phyloP scores from a whole-genome alignment of 2,113 vertebrate species.

The Microcebus griseorufus region DNA sequence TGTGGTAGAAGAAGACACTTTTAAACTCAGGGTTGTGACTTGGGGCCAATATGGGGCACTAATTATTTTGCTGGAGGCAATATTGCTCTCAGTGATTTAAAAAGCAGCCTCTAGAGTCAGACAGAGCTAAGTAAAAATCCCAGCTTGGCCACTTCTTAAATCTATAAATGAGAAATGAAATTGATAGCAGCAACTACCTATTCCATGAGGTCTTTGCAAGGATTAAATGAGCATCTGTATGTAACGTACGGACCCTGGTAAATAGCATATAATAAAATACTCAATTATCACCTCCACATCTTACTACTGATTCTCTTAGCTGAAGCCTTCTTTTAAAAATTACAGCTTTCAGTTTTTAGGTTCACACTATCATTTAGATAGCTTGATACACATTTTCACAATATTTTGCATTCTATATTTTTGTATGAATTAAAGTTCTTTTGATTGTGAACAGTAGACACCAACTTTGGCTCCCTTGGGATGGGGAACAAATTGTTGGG shows the following conservation, averaged over 20 bases:
- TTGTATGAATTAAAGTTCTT: not conserved
- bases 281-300: too few relatives aligned
- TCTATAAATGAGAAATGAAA: not conserved
- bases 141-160: not conserved
- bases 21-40: not conserved
- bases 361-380: not conserved
- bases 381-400: not conserved
- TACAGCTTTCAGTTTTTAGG: too few relatives aligned
- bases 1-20: not conserved
- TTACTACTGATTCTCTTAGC: too few relatives aligned
- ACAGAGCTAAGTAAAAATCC: not conserved
- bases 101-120: not conserved
- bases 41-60: not conserved
- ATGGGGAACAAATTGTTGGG: not conserved
- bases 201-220: slow-evolving; percentile 24
- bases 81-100: not conserved
- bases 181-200: not conserved
- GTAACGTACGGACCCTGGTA: not conserved
- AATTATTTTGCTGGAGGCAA: slow-evolving; percentile 31
- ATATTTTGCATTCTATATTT: not conserved
- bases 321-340: too few relatives aligned
- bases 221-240: not conserved
- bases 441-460: not conserved
- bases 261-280: not conserved
- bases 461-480: not conserved